Conservation (phyloP, 2,797 vertebrate species). For the Mionectes olivaceus region DNA sequence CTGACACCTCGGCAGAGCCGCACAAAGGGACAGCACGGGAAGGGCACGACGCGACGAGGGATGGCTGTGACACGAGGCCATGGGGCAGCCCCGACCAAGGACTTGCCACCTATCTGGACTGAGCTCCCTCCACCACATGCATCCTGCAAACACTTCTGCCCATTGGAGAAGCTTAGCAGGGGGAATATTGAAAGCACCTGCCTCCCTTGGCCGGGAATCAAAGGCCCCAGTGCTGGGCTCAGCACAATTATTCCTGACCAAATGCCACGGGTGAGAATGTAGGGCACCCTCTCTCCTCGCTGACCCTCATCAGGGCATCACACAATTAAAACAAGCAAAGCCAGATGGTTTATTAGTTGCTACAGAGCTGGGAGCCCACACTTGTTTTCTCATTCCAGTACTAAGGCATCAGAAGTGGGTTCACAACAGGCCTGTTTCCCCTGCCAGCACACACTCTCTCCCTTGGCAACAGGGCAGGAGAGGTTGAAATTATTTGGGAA, state of each 20-base stretch:
- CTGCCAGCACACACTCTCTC: fast-evolving
- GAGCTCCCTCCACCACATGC: neutral
- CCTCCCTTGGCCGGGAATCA: neutral
- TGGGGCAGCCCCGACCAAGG: neutral
- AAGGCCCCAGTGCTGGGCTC: neutral
- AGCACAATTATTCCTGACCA: neutral
- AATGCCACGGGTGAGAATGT: neutral
- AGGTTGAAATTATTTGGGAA: neutral
- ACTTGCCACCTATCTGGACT: neutral
- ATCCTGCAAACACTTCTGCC: neutral
- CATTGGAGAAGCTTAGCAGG: neutral
- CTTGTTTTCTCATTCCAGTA: neutral
- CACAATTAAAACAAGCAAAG: neutral
- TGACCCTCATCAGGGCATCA: neutral
- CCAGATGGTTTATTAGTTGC: conserved; percentile 25
- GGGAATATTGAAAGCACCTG: neutral
- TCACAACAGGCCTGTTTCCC: fast-evolving
- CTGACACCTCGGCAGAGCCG: neutral
- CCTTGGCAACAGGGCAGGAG: fast-evolving
- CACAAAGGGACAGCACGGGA: fast-evolving
- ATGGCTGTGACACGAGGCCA: fast-evolving
- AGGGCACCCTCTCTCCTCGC: neutral
- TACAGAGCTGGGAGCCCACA: neutral
- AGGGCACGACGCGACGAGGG: fast-evolving
- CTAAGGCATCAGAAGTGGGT: neutral